These are phyloP conservation scores for Andrena praecox DNA, from an alignment of 2,888 invertebrate genomes.

Conservation along the genomic window DNA sequence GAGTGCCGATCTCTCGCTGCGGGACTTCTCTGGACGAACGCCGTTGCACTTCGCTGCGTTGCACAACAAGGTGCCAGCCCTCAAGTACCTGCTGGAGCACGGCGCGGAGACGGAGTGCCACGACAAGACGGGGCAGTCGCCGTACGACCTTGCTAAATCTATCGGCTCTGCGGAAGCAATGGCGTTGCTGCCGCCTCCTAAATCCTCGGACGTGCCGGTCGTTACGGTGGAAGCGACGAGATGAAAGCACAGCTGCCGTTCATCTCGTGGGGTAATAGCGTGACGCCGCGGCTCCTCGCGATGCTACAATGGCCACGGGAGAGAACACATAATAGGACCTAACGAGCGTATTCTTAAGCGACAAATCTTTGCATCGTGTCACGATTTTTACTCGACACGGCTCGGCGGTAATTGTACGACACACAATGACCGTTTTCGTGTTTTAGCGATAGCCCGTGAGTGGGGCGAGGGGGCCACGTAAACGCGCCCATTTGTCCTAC, in stretches of 20 bases:
- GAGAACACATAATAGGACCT: neutral
- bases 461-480: neutral
- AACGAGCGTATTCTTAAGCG: neutral
- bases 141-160: conserved; percentile 86
- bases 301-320: neutral
- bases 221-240: neutral
- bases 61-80: conserved; percentile 86
- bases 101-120: conserved; percentile 83
- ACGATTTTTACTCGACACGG: neutral
- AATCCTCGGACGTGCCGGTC: neutral
- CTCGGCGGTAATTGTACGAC: neutral
- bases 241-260: conserved; percentile 29
- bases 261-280: neutral
- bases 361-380: neutral
- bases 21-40: conserved; percentile 89
- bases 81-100: conserved; percentile 86
- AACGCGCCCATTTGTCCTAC: conserved; percentile 9
- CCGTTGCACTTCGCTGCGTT: conserved; percentile 90
- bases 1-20: conserved; percentile 88
- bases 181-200: neutral
- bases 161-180: conserved; percentile 11
- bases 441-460: conserved; percentile 9
- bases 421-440: neutral
- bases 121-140: conserved; percentile 87
- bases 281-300: neutral